Evolutionary conservation across 2,888 invertebrate species (phyloP).

Genomic region (Philhelius pedissequus): DNA sequence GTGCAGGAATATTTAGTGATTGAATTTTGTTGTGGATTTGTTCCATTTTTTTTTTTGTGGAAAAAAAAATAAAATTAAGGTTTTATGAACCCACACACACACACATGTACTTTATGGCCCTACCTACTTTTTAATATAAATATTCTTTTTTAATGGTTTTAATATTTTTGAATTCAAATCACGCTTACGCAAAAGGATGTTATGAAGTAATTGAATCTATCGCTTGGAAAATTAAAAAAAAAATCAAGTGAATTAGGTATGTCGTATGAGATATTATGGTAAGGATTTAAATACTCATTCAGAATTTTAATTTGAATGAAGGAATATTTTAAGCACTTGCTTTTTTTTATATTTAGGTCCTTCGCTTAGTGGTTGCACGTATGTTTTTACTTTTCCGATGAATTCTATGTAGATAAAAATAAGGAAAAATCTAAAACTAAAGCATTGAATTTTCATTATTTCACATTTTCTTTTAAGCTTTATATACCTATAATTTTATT

Average conservation of each 20-base stretch:
- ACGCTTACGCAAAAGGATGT: background rate
- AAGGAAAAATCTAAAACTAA: no score
- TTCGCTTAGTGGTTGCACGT: no score
- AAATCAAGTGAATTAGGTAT: background rate
- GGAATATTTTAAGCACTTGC: background rate
- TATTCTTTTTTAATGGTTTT: background rate
- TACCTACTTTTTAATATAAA: background rate
- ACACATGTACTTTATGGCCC: background rate
- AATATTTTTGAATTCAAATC: conserved; percentile 5
- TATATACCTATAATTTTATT: no score
- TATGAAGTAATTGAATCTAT: background rate
- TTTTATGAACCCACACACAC: background rate
- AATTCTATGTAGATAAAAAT: no score
- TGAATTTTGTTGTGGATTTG: background rate
- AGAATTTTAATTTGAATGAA: background rate
- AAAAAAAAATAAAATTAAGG: background rate
- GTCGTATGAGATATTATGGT: background rate
- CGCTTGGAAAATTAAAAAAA: background rate
- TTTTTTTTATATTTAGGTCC: background rate
- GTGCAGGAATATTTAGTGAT: background rate
- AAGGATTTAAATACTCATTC: background rate
- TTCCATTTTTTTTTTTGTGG: background rate
- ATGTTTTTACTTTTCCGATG: no score
- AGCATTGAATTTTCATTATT: no score
- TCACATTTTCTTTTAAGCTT: no score